A percentile compares a stretch with the other conserved stretches of the same genome.
Conservation (phyloP, 2,797 vertebrate species). For the Carduelis carduelis region DNA sequence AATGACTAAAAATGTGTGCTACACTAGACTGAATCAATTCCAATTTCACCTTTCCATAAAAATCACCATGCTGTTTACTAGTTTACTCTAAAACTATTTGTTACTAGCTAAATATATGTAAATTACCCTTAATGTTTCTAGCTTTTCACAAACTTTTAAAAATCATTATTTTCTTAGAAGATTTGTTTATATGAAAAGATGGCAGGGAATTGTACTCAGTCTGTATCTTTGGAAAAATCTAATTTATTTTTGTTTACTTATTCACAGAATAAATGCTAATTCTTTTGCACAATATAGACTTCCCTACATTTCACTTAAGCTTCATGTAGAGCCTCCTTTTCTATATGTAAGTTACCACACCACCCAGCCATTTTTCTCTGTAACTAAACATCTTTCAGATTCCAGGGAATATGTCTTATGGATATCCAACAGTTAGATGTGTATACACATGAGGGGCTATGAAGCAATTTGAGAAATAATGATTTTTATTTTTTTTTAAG, state of each 20-base stretch:
- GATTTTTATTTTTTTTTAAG: neutral
- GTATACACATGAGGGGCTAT: neutral
- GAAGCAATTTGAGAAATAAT: neutral
- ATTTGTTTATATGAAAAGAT: neutral
- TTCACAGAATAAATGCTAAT: neutral
- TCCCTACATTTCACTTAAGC: neutral
- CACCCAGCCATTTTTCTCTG: neutral
- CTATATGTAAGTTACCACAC: neutral
- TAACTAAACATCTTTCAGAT: neutral
- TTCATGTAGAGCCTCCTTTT: neutral
- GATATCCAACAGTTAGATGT: neutral
- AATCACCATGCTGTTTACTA: neutral
- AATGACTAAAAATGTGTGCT: neutral
- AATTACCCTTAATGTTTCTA: neutral
- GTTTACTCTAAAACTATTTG: neutral
- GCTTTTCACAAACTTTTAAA: neutral
- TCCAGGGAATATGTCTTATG: neutral
- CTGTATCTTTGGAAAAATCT: neutral
- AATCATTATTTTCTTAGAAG: neutral
- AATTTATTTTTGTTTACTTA: neutral
- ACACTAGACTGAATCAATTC: neutral
- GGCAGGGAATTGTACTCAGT: neutral
- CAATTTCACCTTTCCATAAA: neutral
- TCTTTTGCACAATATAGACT: neutral
- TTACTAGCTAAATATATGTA: neutral